Evolutionary conservation across 2,113 vertebrate genomes (phyloP).

Genomic region (Indicator maculatus): DNA sequence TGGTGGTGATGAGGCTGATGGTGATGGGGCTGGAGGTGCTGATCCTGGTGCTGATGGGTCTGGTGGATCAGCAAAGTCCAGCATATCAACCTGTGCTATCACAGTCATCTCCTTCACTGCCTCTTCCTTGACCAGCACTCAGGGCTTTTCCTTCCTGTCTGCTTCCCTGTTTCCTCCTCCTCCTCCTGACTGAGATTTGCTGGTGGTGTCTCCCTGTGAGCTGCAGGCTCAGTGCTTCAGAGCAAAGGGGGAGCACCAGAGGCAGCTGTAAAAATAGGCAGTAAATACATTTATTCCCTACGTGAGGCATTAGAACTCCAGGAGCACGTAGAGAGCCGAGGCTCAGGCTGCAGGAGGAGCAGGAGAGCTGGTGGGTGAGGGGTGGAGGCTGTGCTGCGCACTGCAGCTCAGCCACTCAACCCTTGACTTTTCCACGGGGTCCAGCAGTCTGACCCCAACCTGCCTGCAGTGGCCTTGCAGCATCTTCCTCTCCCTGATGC

Average conservation of each 20-base stretch:
- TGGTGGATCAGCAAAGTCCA: background rate
- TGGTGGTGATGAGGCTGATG: background rate
- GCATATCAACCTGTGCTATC: background rate
- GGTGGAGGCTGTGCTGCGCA: background rate
- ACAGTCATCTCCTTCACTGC: background rate
- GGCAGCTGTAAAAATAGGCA: constrained; percentile 1
- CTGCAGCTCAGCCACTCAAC: background rate
- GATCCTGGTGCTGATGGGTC: background rate
- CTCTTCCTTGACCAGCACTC: background rate
- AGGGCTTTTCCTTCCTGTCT: background rate
- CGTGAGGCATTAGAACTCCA: constrained; percentile 17
- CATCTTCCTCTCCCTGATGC: background rate
- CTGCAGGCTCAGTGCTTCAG: background rate
- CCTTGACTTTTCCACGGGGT: background rate
- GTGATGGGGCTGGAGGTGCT: background rate
- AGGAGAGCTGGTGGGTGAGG: background rate
- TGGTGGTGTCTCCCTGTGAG: background rate
- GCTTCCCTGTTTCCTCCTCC: background rate
- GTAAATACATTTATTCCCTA: constrained; percentile 65
- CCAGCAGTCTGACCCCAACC: accelerated
- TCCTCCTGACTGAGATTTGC: background rate
- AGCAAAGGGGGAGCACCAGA: background rate
- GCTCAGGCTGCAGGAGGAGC: constrained; percentile 14
- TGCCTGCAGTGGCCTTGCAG: background rate
- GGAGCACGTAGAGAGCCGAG: constrained; percentile 13